Conservation (phyloP, 2,797 vertebrate genomes). For the Melopsittacus undulatus region DNA sequence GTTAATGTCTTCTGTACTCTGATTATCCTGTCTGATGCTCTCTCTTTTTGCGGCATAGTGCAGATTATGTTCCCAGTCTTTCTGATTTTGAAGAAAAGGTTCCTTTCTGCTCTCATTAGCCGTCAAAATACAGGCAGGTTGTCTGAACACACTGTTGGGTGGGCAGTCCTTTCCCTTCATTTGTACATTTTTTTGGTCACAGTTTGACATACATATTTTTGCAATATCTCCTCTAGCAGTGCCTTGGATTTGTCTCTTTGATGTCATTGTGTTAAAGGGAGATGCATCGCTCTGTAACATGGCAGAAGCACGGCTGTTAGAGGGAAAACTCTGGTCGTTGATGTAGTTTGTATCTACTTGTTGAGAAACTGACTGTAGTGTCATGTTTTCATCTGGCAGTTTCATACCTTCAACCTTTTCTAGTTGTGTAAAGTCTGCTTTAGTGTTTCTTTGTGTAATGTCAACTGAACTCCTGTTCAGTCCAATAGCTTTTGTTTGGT, state of each 20-base stretch:
- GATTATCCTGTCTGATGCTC: background rate
- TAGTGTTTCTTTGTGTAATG: background rate
- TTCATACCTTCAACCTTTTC: slow-evolving; percentile 18
- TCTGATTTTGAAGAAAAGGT: slow-evolving; percentile 31
- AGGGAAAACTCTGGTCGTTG: background rate
- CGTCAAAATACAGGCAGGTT: background rate
- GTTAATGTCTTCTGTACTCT: background rate
- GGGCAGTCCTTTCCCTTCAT: slow-evolving; percentile 26
- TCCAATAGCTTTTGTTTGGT: slow-evolving; percentile 14
- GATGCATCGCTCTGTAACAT: background rate
- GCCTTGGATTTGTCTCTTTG: slow-evolving; percentile 33
- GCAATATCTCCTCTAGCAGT: slow-evolving; percentile 25
- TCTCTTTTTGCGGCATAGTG: slow-evolving; percentile 9
- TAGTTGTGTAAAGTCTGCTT: slow-evolving; percentile 26
- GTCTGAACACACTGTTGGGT: background rate
- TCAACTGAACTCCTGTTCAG: background rate
- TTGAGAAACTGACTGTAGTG: slow-evolving; percentile 20
- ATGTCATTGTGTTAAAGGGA: slow-evolving; percentile 25
- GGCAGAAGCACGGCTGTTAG: slow-evolving; percentile 4
- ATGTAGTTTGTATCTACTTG: background rate
- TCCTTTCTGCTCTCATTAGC: slow-evolving; percentile 23
- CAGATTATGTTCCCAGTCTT: slow-evolving; percentile 10
- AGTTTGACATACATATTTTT: background rate
- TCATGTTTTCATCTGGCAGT: background rate
- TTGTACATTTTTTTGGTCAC: slow-evolving; percentile 5